Evolutionary conservation across 2,113 vertebrate species (phyloP).

Genomic region (Engraulis encrasicolus): DNA sequence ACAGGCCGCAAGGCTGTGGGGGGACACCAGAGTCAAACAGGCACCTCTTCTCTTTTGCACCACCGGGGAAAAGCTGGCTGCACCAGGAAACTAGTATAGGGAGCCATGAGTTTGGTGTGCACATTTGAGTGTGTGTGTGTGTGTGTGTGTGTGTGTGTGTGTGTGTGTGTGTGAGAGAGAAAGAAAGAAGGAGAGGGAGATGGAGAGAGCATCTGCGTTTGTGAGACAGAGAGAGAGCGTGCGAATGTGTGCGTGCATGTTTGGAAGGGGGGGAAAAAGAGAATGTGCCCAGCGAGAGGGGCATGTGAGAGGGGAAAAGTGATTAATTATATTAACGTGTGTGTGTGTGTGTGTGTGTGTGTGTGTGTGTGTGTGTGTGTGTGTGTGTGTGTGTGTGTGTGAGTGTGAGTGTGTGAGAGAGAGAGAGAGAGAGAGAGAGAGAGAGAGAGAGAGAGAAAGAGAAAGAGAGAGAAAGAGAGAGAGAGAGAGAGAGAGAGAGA

Average conservation of each 20-base stretch:
- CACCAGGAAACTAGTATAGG: no score
- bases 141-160: not conserved
- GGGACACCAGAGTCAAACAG: slow-evolving; percentile 47
- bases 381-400: not conserved
- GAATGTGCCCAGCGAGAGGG: not conserved
- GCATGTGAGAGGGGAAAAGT: not conserved
- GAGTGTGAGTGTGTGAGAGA: no score
- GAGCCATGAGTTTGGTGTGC: no score
- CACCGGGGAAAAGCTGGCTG: no score
- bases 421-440: no score
- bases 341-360: slow-evolving; percentile 4
- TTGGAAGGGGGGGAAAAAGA: not conserved
- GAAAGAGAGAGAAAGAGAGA: no score
- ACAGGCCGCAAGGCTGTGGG: slow-evolving; percentile 42
- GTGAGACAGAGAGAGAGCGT: not conserved
- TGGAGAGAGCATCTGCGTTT: no score
- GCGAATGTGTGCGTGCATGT: not conserved
- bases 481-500: no score
- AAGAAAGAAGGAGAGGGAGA: no score
- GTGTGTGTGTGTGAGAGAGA: not conserved
- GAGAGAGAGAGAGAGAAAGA: no score
- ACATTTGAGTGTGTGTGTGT: not conserved
- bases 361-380: not conserved
- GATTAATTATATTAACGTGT: no score
- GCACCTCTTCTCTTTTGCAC: slow-evolving; percentile 41